A percentile compares a stretch with the other conserved stretches of the same genome.
Evolutionary conservation across 2,113 vertebrate genomes (phyloP).

Genomic region (Neopipo cinnamomea): DNA sequence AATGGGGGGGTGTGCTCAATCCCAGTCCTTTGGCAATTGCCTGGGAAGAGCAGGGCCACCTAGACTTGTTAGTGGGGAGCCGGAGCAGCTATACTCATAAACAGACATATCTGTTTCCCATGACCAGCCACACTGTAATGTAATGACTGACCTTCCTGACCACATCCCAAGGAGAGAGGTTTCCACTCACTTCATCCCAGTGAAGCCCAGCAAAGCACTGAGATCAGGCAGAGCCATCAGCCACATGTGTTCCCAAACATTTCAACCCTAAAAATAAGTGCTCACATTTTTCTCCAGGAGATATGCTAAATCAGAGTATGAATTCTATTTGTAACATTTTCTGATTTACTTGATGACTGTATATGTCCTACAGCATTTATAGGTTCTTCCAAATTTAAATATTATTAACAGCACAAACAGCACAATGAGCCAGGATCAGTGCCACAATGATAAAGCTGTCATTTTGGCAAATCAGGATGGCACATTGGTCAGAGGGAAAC

Average conservation of each 20-base stretch:
- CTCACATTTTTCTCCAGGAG: not conserved
- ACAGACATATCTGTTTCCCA: rapidly evolving
- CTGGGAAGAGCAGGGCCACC: not conserved
- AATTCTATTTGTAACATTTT: not conserved
- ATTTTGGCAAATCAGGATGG: not conserved
- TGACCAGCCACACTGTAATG: rapidly evolving
- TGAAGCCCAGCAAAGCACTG: not conserved
- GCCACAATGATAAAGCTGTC: not conserved
- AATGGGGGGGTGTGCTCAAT: rapidly evolving
- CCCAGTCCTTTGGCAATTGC: not conserved
- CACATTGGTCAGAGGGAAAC: not conserved
- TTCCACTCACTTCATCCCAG: not conserved
- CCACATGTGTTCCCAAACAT: rapidly evolving
- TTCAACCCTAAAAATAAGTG: not conserved
- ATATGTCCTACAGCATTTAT: not conserved
- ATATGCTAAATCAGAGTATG: not conserved
- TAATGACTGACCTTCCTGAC: not conserved
- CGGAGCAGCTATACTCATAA: not conserved
- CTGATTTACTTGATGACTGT: not conserved
- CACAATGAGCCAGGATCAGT: not conserved
- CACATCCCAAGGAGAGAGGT: rapidly evolving
- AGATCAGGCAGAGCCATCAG: not conserved
- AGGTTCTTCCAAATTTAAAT: not conserved
- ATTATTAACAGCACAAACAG: not conserved
- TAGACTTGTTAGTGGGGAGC: rapidly evolving